These are phyloP conservation scores for Tuberolachnus salignus DNA, from an alignment of 2,888 invertebrate genomes.

Conservation along the genomic window DNA sequence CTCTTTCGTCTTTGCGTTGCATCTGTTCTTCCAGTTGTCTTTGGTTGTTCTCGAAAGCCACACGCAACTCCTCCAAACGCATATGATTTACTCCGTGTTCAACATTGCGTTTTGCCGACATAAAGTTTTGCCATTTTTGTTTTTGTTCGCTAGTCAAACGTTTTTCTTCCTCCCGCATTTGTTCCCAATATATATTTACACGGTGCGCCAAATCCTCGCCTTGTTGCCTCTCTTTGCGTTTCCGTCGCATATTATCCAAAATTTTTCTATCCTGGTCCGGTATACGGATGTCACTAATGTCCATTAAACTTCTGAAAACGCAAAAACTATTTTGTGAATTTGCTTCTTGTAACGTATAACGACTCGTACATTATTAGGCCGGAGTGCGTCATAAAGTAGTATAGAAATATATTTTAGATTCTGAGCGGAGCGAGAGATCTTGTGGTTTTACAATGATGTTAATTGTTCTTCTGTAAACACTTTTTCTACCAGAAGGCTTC, in stretches of 20 bases:
- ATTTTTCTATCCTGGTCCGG: conserved; percentile 66
- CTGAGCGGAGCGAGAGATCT: too few species aligned
- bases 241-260: conserved; percentile 65
- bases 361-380: too few species aligned
- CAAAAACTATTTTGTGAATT: not conserved
- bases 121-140: conserved; percentile 61
- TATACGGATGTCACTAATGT: conserved; percentile 54
- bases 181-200: conserved; percentile 66
- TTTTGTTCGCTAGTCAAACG: conserved; percentile 59
- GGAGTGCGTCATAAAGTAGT: too few species aligned
- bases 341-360: too few species aligned
- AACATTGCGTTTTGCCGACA: conserved; percentile 60
- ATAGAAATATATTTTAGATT: too few species aligned
- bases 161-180: conserved; percentile 62
- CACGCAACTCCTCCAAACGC: conserved; percentile 61
- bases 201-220: conserved; percentile 65
- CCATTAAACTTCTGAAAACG: conserved; percentile 55
- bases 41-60: conserved; percentile 60
- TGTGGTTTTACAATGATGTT: too few species aligned
- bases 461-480: too few species aligned
- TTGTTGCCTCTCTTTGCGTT: conserved; percentile 64
- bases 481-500: too few species aligned
- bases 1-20: conserved; percentile 60
- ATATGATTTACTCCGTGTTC: conserved; percentile 61
- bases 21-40: conserved; percentile 60